Percentiles rank a stretch among this genome's conserved stretches.
Evolutionary conservation across 2,113 vertebrate species (phyloP).

Genomic region (Xyrauchen texanus): DNA sequence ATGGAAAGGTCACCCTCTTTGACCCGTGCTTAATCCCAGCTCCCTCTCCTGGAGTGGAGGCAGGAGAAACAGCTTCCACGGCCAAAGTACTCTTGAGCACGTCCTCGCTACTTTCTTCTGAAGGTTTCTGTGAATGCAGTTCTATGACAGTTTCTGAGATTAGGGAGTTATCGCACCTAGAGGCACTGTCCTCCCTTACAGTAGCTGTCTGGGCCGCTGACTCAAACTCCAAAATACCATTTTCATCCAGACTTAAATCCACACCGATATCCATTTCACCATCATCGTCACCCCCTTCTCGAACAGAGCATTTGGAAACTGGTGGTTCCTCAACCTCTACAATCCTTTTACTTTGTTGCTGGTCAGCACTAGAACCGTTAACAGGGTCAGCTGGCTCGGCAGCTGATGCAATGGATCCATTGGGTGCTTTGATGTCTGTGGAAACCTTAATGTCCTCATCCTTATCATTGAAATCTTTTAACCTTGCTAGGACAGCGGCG

Average conservation of each 20-base stretch:
- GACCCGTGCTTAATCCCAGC: constrained; percentile 76
- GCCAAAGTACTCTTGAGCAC: constrained; percentile 40
- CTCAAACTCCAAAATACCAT: constrained; percentile 70
- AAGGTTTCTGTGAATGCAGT: constrained; percentile 46
- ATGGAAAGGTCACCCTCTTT: constrained; percentile 88
- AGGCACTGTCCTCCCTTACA: constrained; percentile 49
- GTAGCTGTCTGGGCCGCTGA: constrained; percentile 35
- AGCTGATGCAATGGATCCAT: constrained; percentile 44
- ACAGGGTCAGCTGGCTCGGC: constrained; percentile 55
- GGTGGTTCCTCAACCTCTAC: constrained; percentile 47
- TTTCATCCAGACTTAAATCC: constrained; percentile 76
- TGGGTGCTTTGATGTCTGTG: constrained; percentile 67
- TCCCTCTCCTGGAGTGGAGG: constrained; percentile 63
- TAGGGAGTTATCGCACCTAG: constrained; percentile 32
- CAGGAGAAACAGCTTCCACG: constrained; percentile 58
- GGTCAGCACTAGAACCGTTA: constrained; percentile 58
- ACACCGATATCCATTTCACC: constrained; percentile 78
- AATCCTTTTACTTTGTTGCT: constrained; percentile 56
- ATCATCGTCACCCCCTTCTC: constrained; percentile 53
- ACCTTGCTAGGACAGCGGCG: constrained; percentile 57
- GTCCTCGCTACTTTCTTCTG: constrained; percentile 45
- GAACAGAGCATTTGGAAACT: constrained; percentile 36
- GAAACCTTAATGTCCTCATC: constrained; percentile 51
- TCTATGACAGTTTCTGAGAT: constrained; percentile 52
- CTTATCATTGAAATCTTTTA: constrained; percentile 64